Percentiles rank a stretch among this genome's conserved stretches.
phyloP scores from a whole-genome alignment of 2,888 invertebrate species.

The Agrotis exclamationis region DNA sequence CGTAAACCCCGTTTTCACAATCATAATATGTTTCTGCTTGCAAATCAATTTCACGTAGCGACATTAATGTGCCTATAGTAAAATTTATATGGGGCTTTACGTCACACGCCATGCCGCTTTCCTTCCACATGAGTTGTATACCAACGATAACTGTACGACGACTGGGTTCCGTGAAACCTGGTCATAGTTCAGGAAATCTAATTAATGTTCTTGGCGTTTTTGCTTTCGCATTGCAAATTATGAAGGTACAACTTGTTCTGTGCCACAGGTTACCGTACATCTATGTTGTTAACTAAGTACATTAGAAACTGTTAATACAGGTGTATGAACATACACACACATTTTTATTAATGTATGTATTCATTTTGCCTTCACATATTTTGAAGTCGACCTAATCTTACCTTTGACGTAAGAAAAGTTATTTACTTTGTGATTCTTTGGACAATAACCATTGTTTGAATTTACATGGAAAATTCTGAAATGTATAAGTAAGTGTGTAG shows the following conservation, averaged over 20 bases:
- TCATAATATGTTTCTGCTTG: slow-evolving; percentile 91
- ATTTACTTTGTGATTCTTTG: slow-evolving; percentile 15
- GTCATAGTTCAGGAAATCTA: slow-evolving; percentile 77
- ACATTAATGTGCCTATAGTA: slow-evolving; percentile 91
- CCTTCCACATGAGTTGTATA: slow-evolving; percentile 81
- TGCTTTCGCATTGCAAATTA: slow-evolving; percentile 56
- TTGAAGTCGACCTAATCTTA: slow-evolving; percentile 2
- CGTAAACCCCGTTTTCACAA: slow-evolving; percentile 91
- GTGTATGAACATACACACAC: slow-evolving; percentile 2
- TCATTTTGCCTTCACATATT: slow-evolving; percentile 1
- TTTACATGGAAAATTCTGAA: slow-evolving; percentile 33
- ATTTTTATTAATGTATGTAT: not conserved
- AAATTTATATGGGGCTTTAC: slow-evolving; percentile 90
- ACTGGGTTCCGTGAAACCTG: slow-evolving; percentile 70
- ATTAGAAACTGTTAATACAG: slow-evolving; percentile 20
- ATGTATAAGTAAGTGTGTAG: slow-evolving; percentile 2
- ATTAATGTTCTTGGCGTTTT: slow-evolving; percentile 67
- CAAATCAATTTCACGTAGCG: slow-evolving; percentile 91
- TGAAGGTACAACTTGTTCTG: slow-evolving; percentile 44
- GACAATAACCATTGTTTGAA: slow-evolving; percentile 41
- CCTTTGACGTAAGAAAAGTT: slow-evolving; percentile 1
- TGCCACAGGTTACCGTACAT: slow-evolving; percentile 9
- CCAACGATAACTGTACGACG: slow-evolving; percentile 78
- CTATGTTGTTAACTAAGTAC: slow-evolving; percentile 14
- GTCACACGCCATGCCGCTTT: slow-evolving; percentile 85